Evolutionary conservation across 2,888 invertebrate species (phyloP), one percentile per base, ranked within the genome.

Genomic region (Drosophila birchii): DNA sequence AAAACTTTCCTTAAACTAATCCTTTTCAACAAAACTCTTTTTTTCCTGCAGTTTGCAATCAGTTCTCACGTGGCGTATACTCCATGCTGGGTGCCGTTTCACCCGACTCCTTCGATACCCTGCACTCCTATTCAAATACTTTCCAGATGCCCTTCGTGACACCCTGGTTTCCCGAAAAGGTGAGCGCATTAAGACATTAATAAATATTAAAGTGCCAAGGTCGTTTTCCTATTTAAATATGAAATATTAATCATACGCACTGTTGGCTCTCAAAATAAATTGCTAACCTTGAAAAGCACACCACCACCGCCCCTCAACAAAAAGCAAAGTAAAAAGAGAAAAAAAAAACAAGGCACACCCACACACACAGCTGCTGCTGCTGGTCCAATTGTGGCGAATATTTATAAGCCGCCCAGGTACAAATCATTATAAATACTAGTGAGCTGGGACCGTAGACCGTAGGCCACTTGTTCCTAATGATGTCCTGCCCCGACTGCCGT

Each of bases 131-230:
- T 93, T 97, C 97, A 90, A 98, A 98, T 93, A 97, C 98, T 57
- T 98, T 98, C 92, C 97, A 98, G 93, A 97, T 98, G 96, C 98
- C 98, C 43, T 98, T 98, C 92, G 96, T 98, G 75, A 97, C 97
- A 51, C 97, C 97, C 16, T 97, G 97, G 97, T 98, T 97, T 91
- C 97, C 98, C 0, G 97, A 98, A 93, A 97, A 97, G 95, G 96
- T 96, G 93, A 93, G 91, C 79, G 61, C 60, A 70, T 57, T 61
- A 68, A 58, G 70, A 45, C 74, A 67, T 71, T 67, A 79, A 80
- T 85, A 85, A 86, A 88, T 84, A 81, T 83, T 80, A 78, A 74
- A 72, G 58, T 47, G 45, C 62, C 68, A 53, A 75, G 61, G 60
- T 58, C 71, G 72, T 72, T 86, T 72, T 78, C 47, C 81, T 78